Conservation (phyloP, 2,113 vertebrate species). For the Dipodomys ordii region DNA sequence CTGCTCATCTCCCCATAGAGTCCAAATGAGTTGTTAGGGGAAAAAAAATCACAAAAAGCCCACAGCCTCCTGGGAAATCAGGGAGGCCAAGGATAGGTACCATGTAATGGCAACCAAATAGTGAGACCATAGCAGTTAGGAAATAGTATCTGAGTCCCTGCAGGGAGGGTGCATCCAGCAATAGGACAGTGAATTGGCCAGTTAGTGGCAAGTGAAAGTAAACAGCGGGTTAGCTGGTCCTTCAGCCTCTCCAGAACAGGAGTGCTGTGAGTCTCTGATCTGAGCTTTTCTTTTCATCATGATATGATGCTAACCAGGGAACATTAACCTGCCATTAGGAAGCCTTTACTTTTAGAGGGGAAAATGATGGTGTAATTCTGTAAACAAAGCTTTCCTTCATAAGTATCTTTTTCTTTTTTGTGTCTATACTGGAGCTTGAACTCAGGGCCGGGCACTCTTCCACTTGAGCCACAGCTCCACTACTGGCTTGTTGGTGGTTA, state of each 20-base stretch:
- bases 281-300: neutral
- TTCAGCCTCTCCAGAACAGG: neutral
- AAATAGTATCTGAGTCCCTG: neutral
- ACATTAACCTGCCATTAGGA: neutral
- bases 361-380: neutral
- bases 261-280: neutral
- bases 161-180: neutral
- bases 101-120: neutral
- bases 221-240: neutral
- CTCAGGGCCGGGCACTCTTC: too few relatives aligned
- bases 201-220: neutral
- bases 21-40: neutral
- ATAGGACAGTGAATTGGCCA: neutral
- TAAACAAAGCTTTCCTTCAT: neutral
- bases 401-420: too few relatives aligned
- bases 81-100: neutral
- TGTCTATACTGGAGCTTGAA: too few relatives aligned
- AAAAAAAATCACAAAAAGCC: neutral
- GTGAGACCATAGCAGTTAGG: neutral
- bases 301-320: neutral
- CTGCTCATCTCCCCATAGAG: neutral
- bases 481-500: too few relatives aligned
- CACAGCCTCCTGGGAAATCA: neutral
- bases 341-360: conserved; percentile 1
- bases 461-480: too few relatives aligned